These are phyloP conservation scores for Marmota flaviventris DNA, from an alignment of 2,113 vertebrate genomes.

Conservation along the genomic window DNA sequence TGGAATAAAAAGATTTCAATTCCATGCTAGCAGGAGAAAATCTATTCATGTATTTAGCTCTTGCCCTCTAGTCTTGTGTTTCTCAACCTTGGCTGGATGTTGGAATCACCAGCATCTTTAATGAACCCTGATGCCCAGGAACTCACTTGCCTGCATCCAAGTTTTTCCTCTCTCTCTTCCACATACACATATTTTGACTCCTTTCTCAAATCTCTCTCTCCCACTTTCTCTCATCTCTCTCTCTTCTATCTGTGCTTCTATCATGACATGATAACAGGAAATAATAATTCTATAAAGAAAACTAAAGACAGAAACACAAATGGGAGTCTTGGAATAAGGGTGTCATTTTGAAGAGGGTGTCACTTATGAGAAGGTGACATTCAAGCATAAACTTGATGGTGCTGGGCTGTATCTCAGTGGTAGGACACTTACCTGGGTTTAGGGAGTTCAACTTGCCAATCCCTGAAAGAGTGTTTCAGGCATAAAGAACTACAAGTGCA, in stretches of 20 bases:
- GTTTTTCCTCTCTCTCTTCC: too few relatives aligned
- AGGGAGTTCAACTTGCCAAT: not conserved
- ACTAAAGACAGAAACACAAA: not conserved
- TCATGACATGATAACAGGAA: not conserved
- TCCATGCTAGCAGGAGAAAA: not conserved
- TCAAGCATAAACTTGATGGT: not conserved
- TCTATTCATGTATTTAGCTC: not conserved
- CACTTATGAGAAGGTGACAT: not conserved
- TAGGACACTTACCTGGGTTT: not conserved
- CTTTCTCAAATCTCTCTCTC: not conserved
- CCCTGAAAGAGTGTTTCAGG: too few relatives aligned
- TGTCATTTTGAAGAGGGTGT: not conserved
- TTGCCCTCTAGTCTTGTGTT: not conserved
- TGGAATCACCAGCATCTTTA: not conserved
- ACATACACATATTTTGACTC: too few relatives aligned
- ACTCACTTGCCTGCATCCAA: too few relatives aligned
- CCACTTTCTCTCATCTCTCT: not conserved
- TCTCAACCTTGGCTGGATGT: not conserved
- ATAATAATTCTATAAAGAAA: not conserved
- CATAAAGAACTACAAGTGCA: not conserved
- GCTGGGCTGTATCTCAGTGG: not conserved
- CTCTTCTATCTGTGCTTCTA: not conserved
- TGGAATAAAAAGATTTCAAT: not conserved
- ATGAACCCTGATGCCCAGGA: not conserved
- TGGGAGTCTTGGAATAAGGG: not conserved